Conservation (phyloP, 2,113 vertebrate genomes). For the Vulpes ferrilata region DNA sequence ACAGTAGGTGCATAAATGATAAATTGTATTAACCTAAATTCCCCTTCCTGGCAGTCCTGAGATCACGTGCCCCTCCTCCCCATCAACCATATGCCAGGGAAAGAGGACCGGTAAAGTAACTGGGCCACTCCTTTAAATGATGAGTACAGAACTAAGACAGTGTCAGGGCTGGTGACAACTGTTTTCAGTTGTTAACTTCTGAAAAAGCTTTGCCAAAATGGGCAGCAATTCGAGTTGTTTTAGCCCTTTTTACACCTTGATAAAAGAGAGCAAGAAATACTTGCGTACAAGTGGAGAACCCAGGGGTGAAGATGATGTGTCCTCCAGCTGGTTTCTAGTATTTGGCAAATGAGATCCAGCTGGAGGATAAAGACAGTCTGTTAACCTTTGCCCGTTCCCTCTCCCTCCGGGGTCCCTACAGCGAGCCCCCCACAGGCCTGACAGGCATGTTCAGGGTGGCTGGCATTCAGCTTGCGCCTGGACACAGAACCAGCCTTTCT, state of each 20-base stretch:
- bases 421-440: background rate
- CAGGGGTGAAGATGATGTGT: constrained; percentile 89
- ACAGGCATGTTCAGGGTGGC: background rate
- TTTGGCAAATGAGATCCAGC: constrained; percentile 93
- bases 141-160: background rate
- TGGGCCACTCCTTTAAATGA: background rate
- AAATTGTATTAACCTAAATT: background rate
- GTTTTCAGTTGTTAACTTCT: background rate
- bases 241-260: background rate
- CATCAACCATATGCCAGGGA: background rate
- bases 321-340: constrained; percentile 94
- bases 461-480: background rate
- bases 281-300: constrained; percentile 92
- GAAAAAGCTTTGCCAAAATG: background rate
- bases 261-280: constrained; percentile 49
- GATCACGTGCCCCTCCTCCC: background rate
- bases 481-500: constrained; percentile 42
- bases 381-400: background rate
- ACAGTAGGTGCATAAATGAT: background rate
- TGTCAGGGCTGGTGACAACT: background rate
- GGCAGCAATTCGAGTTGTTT: background rate
- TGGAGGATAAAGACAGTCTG: constrained; percentile 80
- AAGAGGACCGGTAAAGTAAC: background rate
- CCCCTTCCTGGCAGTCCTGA: background rate
- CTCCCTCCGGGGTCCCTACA: background rate